Evolutionary conservation across 2,888 invertebrate genomes (phyloP).

Genomic region (Sialis lutaria): DNA sequence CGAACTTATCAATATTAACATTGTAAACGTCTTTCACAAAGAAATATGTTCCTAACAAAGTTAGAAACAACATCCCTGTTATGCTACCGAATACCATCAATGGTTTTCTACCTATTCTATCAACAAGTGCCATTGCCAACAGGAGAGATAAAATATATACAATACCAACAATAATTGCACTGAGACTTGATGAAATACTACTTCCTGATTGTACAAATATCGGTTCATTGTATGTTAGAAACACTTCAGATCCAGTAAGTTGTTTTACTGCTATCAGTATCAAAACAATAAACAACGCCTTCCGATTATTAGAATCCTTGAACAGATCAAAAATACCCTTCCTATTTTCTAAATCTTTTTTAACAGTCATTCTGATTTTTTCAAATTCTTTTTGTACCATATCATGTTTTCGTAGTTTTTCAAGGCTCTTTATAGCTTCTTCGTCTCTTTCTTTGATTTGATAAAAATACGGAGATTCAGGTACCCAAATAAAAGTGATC

Average conservation of each 20-base stretch:
- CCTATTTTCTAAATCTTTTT: constrained; percentile 25
- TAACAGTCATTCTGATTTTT: constrained; percentile 8
- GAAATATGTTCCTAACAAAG: constrained; percentile 20
- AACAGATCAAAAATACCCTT: constrained; percentile 31
- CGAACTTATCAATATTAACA: constrained; percentile 16
- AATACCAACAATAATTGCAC: constrained; percentile 12
- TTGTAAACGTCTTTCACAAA: constrained; percentile 17
- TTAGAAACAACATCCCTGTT: constrained; percentile 17
- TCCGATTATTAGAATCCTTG: constrained; percentile 30
- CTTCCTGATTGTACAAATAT: constrained; percentile 18
- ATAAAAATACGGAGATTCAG: constrained; percentile 4
- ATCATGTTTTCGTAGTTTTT: constrained; percentile 7
- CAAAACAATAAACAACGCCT: constrained; percentile 38
- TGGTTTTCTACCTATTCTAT: constrained; percentile 26
- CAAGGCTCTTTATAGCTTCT: neutral
- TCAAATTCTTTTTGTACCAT: constrained; percentile 18
- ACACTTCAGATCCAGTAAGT: constrained; percentile 35
- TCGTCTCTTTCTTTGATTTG: neutral
- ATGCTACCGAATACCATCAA: constrained; percentile 26
- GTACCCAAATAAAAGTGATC: constrained; percentile 1
- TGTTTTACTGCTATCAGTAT: constrained; percentile 28
- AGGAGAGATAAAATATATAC: constrained; percentile 34
- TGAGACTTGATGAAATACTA: constrained; percentile 16
- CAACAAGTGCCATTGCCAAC: constrained; percentile 32
- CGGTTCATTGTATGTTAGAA: constrained; percentile 34